Evolutionary conservation across 2,888 invertebrate species (phyloP), one percentile per base, ranked within the genome.

Genomic region (Diaperis boleti): DNA sequence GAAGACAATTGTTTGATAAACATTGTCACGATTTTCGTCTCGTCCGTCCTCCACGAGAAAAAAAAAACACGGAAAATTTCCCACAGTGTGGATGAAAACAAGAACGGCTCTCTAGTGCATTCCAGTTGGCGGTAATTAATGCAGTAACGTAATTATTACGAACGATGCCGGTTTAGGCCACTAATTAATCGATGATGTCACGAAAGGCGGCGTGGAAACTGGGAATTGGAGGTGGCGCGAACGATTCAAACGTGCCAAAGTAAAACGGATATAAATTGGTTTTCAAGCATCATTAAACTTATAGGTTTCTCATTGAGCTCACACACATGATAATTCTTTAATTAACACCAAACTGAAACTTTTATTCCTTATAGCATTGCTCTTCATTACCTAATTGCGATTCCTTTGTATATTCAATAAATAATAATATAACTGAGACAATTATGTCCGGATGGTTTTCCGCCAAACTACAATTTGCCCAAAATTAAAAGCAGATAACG

Each of bases 1-100:
- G 60, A 52, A 54, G 62, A 49, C 62, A 68, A 59, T 68, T 68
- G 69, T 64, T 69, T 65, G 37, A 50, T 67, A 66, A 68, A 68
- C 49, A 59, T 10, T 22, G 57, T 17, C 44, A 54, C 31, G 35
- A 45, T 45, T 56, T 42, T 55, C 18, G 26, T 31, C 18, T 17
- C 42, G 8, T 7, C 22, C 22, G 5, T n/a, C n/a, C 33, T n/a
- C 33, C 11, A 13, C 11, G 26, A 26, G 35, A 55, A 49, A 17
- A 10, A 1, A 5, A 4, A 4, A 3, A 5, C 22, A 29, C 45
- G 49, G 52, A 22, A 52, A 52, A n/a, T 52, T 52, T 52, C 52
- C 50, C 50, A 31, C 14, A 44, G 11, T 29, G 10, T 31, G 8
- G 13, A 35, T n/a, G 18, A 35, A 49, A 18, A 35, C 11, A 26